Evolutionary conservation across 2,113 vertebrate species (phyloP).

Genomic region (Boulengeromyrus knoepffleri): DNA sequence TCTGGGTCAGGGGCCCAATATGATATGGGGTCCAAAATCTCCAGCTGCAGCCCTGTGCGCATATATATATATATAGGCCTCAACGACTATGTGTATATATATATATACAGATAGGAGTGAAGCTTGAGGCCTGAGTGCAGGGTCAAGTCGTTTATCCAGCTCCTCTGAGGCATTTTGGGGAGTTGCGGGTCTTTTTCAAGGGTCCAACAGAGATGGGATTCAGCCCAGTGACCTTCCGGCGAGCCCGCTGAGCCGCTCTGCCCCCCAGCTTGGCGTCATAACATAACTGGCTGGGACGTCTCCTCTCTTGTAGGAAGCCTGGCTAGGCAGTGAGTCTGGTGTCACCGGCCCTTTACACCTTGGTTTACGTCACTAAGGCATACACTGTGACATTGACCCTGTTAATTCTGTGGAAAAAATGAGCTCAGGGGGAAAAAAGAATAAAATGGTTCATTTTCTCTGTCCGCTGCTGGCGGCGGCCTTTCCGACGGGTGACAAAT

Average conservation of each 20-base stretch:
- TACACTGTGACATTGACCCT: not conserved
- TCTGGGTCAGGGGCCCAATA: not conserved
- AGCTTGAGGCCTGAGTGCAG: not conserved
- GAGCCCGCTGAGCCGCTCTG: not conserved
- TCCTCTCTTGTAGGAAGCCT: not conserved
- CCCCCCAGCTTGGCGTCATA: not conserved
- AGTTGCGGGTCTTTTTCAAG: not conserved
- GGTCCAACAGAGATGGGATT: not conserved
- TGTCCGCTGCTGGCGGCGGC: conserved; percentile 18
- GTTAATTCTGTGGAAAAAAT: not conserved
- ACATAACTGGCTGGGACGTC: not conserved
- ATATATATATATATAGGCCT: too few species aligned
- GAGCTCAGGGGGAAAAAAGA: not conserved
- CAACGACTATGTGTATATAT: too few species aligned
- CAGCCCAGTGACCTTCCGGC: not conserved
- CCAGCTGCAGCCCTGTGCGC: not conserved
- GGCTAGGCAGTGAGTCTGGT: not conserved
- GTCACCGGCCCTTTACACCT: not conserved
- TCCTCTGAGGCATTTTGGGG: not conserved
- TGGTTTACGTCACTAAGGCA: not conserved
- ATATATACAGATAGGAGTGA: not conserved
- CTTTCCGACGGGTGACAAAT: conserved; percentile 38
- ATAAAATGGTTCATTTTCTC: not conserved
- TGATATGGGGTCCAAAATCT: not conserved
- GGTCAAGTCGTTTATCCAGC: not conserved